These are phyloP conservation scores for Eulemur mongoz DNA, from an alignment of 2,797 vertebrate genomes.

Conservation along the genomic window DNA sequence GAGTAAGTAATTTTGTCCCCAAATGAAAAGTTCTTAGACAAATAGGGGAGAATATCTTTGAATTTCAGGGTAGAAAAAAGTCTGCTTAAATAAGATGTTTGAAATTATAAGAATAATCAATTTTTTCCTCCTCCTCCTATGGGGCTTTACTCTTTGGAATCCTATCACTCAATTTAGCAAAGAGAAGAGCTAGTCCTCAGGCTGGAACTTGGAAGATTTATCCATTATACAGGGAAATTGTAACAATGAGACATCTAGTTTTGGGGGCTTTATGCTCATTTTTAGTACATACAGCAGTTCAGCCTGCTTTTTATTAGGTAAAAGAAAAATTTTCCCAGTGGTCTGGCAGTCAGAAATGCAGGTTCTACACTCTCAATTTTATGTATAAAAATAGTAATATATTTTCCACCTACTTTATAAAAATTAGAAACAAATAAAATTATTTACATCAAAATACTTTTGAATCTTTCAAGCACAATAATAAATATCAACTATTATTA, in stretches of 20 bases:
- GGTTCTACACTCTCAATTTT: background rate
- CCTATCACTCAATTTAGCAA: background rate
- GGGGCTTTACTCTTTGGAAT: background rate
- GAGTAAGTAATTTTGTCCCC: background rate
- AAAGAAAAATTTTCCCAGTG: background rate
- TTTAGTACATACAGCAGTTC: background rate
- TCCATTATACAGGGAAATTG: background rate
- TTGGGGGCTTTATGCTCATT: background rate
- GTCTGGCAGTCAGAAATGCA: background rate
- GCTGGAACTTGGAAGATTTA: background rate
- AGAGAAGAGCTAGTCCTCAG: background rate
- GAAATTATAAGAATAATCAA: background rate
- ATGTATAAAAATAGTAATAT: background rate
- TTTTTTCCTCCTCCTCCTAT: background rate
- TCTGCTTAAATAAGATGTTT: background rate
- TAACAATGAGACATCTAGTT: background rate
- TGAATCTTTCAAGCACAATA: constrained; percentile 4
- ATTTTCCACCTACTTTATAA: background rate
- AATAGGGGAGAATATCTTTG: background rate
- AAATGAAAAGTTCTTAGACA: background rate
- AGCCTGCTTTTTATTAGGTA: background rate
- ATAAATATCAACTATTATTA: background rate
- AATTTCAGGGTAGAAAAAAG: background rate
- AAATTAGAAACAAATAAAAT: background rate
- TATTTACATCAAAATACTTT: constrained; percentile 19